phyloP scores from a whole-genome alignment of 2,888 invertebrate genomes.

The Mimumesa dahlbomi region DNA sequence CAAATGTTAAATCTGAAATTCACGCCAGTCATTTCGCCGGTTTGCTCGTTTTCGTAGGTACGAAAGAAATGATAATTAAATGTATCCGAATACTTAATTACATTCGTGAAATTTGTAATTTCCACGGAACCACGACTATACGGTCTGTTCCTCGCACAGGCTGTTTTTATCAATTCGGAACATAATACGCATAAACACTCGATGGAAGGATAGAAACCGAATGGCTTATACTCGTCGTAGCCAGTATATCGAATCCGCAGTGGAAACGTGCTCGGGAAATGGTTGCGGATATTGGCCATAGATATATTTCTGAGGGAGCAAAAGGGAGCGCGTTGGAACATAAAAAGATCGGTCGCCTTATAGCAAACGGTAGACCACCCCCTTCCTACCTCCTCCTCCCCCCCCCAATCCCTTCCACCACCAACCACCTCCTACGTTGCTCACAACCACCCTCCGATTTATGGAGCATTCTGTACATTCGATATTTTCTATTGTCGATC shows the following conservation, averaged over 20 bases:
- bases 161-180: neutral
- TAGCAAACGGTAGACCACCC: slow-evolving; percentile 60
- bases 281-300: slow-evolving; percentile 74
- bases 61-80: too few relatives aligned
- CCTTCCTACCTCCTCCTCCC: slow-evolving; percentile 10
- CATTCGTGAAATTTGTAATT: too few relatives aligned
- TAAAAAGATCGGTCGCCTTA: slow-evolving; percentile 78
- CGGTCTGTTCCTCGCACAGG: too few relatives aligned
- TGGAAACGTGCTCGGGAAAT: slow-evolving; percentile 71
- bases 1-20: neutral
- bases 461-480: slow-evolving; percentile 79
- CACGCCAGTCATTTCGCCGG: too few relatives aligned
- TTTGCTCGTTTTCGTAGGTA: too few relatives aligned
- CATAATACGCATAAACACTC: slow-evolving; percentile 7
- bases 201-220: slow-evolving; percentile 5
- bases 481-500: slow-evolving; percentile 80
- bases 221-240: slow-evolving; percentile 51
- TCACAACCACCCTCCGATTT: slow-evolving; percentile 74
- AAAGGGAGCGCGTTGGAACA: slow-evolving; percentile 78
- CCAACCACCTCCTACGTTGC: slow-evolving; percentile 22
- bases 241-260: slow-evolving; percentile 66
- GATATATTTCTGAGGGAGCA: slow-evolving; percentile 68
- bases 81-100: too few relatives aligned
- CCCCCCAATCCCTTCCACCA: slow-evolving; percentile 18
- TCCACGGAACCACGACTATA: too few relatives aligned